phyloP scores from a whole-genome alignment of 2,113 vertebrate species.

The Chionis minor region DNA sequence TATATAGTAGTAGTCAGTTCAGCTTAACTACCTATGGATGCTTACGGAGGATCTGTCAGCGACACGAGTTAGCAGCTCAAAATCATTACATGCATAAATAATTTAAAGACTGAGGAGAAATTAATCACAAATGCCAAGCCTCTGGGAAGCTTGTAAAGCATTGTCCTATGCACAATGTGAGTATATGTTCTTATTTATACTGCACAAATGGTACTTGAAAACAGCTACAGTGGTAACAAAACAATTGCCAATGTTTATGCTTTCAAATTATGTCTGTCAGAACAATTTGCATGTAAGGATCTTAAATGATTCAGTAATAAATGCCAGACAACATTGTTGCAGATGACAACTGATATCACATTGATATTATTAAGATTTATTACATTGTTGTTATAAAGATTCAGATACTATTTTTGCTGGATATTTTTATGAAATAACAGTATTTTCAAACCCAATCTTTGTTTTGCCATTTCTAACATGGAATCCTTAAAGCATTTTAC shows the following conservation, averaged over 20 bases:
- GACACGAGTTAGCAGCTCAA: neutral
- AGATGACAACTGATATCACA: neutral
- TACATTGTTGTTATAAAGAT: neutral
- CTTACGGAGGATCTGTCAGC: neutral
- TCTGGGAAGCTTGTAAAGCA: neutral
- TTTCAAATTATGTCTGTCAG: conserved; percentile 20
- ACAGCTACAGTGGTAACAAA: conserved; percentile 1
- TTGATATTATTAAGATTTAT: neutral
- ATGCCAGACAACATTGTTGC: neutral
- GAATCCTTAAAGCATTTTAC: neutral
- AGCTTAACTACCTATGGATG: neutral
- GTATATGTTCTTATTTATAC: neutral
- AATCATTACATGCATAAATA: neutral
- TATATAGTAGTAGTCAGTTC: neutral
- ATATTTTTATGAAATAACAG: neutral
- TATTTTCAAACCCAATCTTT: neutral
- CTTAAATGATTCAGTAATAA: conserved; percentile 16
- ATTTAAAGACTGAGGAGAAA: neutral
- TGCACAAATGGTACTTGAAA: neutral
- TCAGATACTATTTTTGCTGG: neutral
- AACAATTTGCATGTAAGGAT: conserved; percentile 3
- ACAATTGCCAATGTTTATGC: conserved; percentile 6
- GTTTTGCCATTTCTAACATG: neutral
- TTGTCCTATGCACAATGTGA: neutral
- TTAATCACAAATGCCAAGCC: neutral